These are phyloP conservation scores for Sporophila hypoxantha DNA, from an alignment of 2,113 vertebrate genomes.

Conservation along the genomic window DNA sequence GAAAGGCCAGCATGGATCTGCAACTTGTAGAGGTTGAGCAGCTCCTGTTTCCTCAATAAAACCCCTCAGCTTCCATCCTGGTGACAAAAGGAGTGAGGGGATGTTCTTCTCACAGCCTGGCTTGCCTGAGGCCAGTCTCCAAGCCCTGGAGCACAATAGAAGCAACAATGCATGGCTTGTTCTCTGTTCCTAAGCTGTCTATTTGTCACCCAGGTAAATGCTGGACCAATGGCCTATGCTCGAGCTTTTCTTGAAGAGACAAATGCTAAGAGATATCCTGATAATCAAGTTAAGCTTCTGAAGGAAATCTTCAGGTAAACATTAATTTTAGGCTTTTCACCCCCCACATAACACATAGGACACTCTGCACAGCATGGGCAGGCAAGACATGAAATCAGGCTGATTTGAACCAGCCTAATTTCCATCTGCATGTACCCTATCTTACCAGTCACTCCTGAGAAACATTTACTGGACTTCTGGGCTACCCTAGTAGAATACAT, in stretches of 20 bases:
- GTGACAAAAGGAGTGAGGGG: not conserved
- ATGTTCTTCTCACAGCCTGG: not conserved
- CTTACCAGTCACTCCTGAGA: not conserved
- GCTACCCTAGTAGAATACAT: not conserved
- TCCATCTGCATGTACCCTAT: not conserved
- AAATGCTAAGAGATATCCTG: conserved; percentile 95
- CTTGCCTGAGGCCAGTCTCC: not conserved
- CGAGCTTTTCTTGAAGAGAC: conserved; percentile 94
- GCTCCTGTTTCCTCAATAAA: not conserved
- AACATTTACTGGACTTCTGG: not conserved
- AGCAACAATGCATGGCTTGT: not conserved
- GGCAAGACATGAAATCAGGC: not conserved
- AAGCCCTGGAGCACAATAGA: too few relatives aligned
- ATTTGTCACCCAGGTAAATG: conserved; percentile 81
- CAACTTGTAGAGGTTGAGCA: not conserved
- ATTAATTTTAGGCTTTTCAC: not conserved
- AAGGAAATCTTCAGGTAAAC: conserved; percentile 96
- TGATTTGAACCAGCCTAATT: not conserved
- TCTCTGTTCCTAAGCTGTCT: not conserved
- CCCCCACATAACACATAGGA: not conserved
- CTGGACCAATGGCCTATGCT: conserved; percentile 96
- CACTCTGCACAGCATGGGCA: not conserved
- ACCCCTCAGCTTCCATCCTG: not conserved
- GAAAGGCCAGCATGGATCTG: not conserved
- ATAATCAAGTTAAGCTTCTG: conserved; percentile 95